Percentiles rank a stretch among this genome's conserved stretches.
Evolutionary conservation across 2,113 vertebrate species (phyloP).

Genomic region (Chionis minor): DNA sequence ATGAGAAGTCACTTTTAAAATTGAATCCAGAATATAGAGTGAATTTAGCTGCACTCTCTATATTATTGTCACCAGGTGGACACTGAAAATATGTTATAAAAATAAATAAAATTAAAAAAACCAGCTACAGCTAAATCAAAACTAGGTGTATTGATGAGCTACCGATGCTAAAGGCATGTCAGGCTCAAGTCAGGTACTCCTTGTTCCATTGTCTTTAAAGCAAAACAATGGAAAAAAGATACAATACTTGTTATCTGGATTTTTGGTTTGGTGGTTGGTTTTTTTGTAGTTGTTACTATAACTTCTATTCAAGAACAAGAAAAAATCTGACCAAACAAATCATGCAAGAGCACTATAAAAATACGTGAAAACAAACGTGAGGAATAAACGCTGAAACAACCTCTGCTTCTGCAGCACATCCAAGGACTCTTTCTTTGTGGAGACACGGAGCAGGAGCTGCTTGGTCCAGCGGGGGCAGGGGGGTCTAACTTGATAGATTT

Average conservation of each 20-base stretch:
- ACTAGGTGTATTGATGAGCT: not conserved
- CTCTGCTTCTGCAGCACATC: not conserved
- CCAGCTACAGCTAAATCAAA: not conserved
- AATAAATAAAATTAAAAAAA: not conserved
- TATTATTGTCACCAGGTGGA: not conserved
- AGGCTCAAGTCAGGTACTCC: not conserved
- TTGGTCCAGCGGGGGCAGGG: rapidly evolving
- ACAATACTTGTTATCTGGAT: not conserved
- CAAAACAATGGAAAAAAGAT: not conserved
- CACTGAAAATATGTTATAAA: not conserved
- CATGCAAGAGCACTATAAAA: not conserved
- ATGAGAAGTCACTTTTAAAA: constrained; percentile 69
- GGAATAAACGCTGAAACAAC: not conserved
- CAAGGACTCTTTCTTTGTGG: not conserved
- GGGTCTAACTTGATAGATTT: not conserved
- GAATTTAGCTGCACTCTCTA: constrained; percentile 27
- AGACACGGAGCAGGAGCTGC: not conserved
- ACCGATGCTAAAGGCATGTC: not conserved
- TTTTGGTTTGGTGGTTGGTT: not conserved
- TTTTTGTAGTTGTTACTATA: not conserved
- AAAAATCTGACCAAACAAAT: not conserved
- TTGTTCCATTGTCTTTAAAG: not conserved
- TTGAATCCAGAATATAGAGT: constrained; percentile 54
- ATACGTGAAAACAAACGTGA: not conserved
- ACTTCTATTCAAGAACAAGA: not conserved